Percentiles rank a stretch among this genome's conserved stretches.
These are phyloP conservation scores for Scrobipalpa costella DNA, from an alignment of 2,888 invertebrate species.

Conservation along the genomic window DNA sequence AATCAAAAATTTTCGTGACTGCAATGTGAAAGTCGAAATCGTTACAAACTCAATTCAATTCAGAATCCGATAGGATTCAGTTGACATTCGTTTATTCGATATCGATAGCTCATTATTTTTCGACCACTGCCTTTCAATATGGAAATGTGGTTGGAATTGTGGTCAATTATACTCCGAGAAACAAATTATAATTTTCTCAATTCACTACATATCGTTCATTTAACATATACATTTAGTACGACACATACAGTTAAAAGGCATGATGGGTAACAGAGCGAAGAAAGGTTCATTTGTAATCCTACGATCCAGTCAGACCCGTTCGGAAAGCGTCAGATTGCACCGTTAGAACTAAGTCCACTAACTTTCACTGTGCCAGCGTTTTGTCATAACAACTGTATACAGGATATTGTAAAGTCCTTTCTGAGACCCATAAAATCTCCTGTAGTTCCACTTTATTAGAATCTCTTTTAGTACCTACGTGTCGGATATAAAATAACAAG, in stretches of 20 bases:
- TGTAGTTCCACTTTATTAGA: not conserved
- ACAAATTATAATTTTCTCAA: not conserved
- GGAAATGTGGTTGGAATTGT: too few relatives aligned
- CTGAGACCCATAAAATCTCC: not conserved
- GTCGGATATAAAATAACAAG: slow-evolving; percentile 6
- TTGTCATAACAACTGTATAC: slow-evolving; percentile 16
- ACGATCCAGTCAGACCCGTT: slow-evolving; percentile 25
- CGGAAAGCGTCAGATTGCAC: slow-evolving; percentile 37
- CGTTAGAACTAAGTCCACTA: slow-evolving; percentile 40
- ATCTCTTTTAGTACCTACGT: not conserved
- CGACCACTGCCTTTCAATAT: not conserved
- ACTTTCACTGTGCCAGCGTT: slow-evolving; percentile 46
- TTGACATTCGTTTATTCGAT: not conserved
- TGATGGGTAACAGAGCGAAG: slow-evolving; percentile 9
- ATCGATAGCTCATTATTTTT: not conserved
- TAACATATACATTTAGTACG: not conserved
- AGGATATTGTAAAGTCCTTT: not conserved
- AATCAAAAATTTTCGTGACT: not conserved
- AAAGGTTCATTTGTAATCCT: slow-evolving; percentile 16
- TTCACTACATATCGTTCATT: not conserved
- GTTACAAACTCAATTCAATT: not conserved
- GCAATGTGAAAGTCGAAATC: slow-evolving; percentile 6
- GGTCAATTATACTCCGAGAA: too few relatives aligned
- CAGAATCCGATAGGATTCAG: not conserved
- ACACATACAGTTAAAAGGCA: not conserved